Evolutionary conservation across 2,888 invertebrate species (phyloP).

Genomic region (Erpobdella octoculata): DNA sequence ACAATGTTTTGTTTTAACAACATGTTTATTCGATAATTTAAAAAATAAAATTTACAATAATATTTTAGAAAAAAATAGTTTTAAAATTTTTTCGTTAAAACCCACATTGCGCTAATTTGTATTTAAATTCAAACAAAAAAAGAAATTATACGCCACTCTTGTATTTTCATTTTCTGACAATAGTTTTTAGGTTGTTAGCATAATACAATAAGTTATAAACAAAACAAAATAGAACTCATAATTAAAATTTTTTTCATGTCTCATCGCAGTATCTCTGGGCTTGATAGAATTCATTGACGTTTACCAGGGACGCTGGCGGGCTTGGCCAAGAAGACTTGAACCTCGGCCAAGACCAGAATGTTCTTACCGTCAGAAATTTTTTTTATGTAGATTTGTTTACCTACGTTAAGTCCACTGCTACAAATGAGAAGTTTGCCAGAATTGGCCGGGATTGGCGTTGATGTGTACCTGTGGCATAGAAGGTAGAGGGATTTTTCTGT

Average conservation of each 20-base stretch:
- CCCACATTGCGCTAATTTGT: no score
- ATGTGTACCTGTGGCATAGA: not conserved
- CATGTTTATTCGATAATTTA: no score
- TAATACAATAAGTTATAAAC: no score
- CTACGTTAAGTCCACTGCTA: not conserved
- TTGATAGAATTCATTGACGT: not conserved
- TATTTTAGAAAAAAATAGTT: no score
- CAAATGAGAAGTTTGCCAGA: not conserved
- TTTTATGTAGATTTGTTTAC: not conserved
- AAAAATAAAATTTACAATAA: no score
- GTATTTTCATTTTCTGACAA: no score
- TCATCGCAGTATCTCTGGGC: not conserved
- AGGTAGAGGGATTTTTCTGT: not conserved
- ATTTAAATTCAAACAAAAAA: no score
- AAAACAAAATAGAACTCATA: not conserved
- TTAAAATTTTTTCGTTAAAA: no score
- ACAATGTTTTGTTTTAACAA: no score
- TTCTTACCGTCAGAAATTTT: not conserved
- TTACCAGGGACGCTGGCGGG: not conserved
- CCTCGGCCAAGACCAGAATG: not conserved
- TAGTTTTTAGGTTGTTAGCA: no score
- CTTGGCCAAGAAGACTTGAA: not conserved
- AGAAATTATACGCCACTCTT: no score
- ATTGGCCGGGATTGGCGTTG: not conserved
- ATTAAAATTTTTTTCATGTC: not conserved